Conservation (phyloP, 2,113 vertebrate genomes). For the Aix galericulata region DNA sequence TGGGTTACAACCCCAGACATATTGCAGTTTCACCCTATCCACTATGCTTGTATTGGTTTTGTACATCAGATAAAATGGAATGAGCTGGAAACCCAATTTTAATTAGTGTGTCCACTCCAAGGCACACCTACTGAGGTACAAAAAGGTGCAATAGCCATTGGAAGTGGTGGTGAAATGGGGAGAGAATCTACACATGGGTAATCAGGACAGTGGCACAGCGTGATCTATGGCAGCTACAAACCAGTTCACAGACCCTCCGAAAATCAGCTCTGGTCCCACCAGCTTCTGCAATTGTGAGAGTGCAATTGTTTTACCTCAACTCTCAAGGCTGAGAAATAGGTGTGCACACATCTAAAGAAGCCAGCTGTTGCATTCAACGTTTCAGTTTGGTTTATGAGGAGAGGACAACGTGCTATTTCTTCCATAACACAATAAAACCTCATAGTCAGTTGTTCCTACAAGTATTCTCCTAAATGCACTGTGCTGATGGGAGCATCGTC, state of each 20-base stretch:
- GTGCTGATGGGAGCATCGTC: background rate
- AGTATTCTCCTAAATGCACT: background rate
- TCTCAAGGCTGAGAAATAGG: background rate
- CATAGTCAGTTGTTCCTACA: background rate
- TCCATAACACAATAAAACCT: background rate
- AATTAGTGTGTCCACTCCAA: background rate
- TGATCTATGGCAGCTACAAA: background rate
- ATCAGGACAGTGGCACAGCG: background rate
- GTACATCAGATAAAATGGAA: background rate
- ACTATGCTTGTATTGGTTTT: background rate
- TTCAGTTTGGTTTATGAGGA: background rate
- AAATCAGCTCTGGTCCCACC: background rate
- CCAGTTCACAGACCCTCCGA: background rate
- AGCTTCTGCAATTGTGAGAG: background rate
- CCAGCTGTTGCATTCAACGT: background rate
- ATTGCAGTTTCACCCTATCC: conserved; percentile 16
- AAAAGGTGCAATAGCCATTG: background rate
- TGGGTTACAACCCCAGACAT: background rate
- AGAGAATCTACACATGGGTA: background rate
- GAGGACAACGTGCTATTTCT: background rate
- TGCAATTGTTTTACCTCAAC: background rate
- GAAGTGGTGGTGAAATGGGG: background rate
- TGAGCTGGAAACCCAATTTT: conserved; percentile 46
- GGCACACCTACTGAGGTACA: background rate
- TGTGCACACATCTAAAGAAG: background rate